A percentile compares a stretch with the other conserved stretches of the same genome.
Evolutionary conservation across 1,140 invertebrate species (phyloP).

Genomic region (Colletes latitarsis): DNA sequence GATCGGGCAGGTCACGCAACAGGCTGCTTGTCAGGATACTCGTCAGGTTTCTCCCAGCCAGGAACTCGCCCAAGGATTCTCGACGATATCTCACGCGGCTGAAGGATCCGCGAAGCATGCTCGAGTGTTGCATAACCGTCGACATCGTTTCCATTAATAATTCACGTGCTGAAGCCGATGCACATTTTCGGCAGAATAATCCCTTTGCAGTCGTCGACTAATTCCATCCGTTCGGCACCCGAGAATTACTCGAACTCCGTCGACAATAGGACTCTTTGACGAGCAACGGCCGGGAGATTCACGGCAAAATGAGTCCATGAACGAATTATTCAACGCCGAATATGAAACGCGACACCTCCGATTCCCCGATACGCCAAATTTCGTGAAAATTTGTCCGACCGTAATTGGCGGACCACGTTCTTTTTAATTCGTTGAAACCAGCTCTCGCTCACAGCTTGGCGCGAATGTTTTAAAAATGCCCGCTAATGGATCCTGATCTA

Average conservation of each 20-base stretch:
- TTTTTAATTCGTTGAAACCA: too few species aligned
- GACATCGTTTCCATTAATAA: conserved; percentile 39
- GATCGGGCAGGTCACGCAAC: conserved; percentile 75
- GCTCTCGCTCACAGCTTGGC: too few species aligned
- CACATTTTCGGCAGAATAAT: neutral
- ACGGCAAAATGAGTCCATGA: neutral
- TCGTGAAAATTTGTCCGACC: too few species aligned
- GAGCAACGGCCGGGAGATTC: neutral
- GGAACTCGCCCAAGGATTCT: conserved; percentile 52
- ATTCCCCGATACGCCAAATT: neutral
- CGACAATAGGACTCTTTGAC: conserved; percentile 4
- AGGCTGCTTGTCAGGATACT: conserved; percentile 73
- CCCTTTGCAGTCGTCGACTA: neutral
- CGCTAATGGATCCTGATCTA: too few species aligned
- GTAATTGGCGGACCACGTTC: too few species aligned
- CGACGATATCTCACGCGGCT: conserved; percentile 37
- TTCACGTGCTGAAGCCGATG: conserved; percentile 19
- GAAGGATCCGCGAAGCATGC: neutral
- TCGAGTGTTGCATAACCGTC: neutral
- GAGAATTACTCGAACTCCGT: neutral
- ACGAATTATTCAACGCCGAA: neutral
- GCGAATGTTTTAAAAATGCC: too few species aligned
- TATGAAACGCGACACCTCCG: neutral
- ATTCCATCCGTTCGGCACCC: neutral
- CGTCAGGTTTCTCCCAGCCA: conserved; percentile 56